Evolutionary conservation across 2,888 invertebrate species (phyloP).

Genomic region (Hirtodrosophila duncani): DNA sequence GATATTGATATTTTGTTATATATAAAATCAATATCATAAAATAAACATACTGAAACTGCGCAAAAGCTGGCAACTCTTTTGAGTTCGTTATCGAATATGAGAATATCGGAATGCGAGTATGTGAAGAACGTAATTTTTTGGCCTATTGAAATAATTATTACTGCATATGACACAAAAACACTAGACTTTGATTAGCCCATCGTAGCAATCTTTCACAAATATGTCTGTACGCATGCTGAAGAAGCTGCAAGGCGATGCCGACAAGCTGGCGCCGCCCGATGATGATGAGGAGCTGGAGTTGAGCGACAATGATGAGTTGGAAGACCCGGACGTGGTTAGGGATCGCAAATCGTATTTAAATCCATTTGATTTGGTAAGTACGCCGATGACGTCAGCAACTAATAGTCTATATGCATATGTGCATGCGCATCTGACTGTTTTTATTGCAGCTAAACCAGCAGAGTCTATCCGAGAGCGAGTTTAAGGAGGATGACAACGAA

Average conservation of each 20-base stretch:
- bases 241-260: conserved; percentile 81
- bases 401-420: too few species aligned
- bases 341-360: conserved; percentile 82
- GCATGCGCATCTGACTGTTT: too few species aligned
- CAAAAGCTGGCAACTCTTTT: too few species aligned
- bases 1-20: too few species aligned
- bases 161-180: too few species aligned
- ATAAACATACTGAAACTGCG: too few species aligned
- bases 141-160: too few species aligned
- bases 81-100: too few species aligned
- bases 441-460: conserved; percentile 81
- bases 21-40: too few species aligned
- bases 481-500: conserved; percentile 84
- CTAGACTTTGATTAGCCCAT: too few species aligned
- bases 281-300: conserved; percentile 79
- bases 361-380: conserved; percentile 85
- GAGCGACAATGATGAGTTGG: conserved; percentile 79
- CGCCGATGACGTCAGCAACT: conserved; percentile 26
- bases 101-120: too few species aligned
- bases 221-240: conserved; percentile 85
- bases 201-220: conserved; percentile 25
- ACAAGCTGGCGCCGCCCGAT: conserved; percentile 78
- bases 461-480: conserved; percentile 84
- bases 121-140: too few species aligned
- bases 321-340: conserved; percentile 77